phyloP scores from a whole-genome alignment of 2,113 vertebrate genomes.

The Polypterus senegalus region DNA sequence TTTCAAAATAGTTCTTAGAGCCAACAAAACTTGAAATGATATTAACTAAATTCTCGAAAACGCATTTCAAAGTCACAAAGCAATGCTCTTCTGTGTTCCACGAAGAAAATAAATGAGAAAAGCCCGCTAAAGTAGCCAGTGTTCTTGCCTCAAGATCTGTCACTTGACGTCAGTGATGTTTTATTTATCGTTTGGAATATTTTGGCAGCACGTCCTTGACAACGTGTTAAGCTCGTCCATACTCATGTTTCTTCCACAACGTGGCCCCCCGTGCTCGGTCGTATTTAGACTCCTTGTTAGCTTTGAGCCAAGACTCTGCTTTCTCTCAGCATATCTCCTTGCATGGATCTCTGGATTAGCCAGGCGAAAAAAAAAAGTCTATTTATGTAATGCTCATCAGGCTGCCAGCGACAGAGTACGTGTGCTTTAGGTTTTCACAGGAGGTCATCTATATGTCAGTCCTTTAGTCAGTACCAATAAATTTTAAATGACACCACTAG shows the following conservation, averaged over 20 bases:
- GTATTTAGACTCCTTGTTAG: constrained; percentile 38
- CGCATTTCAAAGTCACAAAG: constrained; percentile 12
- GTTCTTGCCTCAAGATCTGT: no score
- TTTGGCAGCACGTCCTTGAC: not conserved
- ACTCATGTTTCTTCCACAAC: constrained; percentile 7
- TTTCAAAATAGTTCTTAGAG: not conserved
- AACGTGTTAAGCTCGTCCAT: constrained; percentile 9
- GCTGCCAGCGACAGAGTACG: no score
- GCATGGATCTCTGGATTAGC: constrained; percentile 63
- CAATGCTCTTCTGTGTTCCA: not conserved
- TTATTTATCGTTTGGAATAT: constrained; percentile 4
- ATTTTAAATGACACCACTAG: no score
- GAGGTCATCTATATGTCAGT: no score
- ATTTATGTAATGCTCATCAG: constrained; percentile 65
- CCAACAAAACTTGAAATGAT: not conserved
- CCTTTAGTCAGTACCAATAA: no score
- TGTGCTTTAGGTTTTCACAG: no score
- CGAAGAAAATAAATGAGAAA: no score
- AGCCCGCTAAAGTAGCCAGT: no score
- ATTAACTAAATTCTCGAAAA: constrained; percentile 5
- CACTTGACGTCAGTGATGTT: no score
- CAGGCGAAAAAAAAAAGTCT: constrained; percentile 62
- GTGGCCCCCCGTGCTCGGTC: constrained; percentile 12
- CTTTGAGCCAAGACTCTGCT: constrained; percentile 43
- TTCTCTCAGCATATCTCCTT: constrained; percentile 46